Conservation (phyloP, 2,113 vertebrate species). For the Apteryx mantelli region DNA sequence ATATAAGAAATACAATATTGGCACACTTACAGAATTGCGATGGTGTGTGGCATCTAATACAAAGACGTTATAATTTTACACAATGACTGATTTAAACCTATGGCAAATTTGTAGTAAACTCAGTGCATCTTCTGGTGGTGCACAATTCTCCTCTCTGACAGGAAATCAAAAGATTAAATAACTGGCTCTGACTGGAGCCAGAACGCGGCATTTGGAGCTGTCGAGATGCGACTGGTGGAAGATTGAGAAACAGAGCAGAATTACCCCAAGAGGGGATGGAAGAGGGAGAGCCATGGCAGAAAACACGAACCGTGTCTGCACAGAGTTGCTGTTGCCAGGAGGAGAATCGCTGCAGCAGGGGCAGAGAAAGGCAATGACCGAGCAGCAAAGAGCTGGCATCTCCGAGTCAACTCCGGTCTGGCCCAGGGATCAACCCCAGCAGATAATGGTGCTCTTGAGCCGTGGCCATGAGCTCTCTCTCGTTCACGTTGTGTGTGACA, state of each 20-base stretch:
- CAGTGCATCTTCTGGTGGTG: background rate
- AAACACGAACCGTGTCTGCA: background rate
- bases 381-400: background rate
- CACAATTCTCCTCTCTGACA: background rate
- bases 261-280: background rate
- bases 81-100: background rate
- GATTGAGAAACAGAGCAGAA: accelerated
- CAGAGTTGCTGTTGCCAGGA: background rate
- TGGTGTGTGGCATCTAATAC: background rate
- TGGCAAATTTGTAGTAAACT: background rate
- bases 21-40: background rate
- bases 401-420: background rate
- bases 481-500: too few relatives aligned
- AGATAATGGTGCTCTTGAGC: background rate
- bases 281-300: background rate
- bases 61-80: accelerated
- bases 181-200: background rate
- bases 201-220: background rate
- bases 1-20: background rate
- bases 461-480: accelerated
- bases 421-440: background rate
- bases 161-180: background rate
- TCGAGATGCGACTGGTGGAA: background rate
- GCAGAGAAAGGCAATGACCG: background rate
- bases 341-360: accelerated